Evolutionary conservation across 2,797 vertebrate species (phyloP).

Genomic region (Danio tinwini): DNA sequence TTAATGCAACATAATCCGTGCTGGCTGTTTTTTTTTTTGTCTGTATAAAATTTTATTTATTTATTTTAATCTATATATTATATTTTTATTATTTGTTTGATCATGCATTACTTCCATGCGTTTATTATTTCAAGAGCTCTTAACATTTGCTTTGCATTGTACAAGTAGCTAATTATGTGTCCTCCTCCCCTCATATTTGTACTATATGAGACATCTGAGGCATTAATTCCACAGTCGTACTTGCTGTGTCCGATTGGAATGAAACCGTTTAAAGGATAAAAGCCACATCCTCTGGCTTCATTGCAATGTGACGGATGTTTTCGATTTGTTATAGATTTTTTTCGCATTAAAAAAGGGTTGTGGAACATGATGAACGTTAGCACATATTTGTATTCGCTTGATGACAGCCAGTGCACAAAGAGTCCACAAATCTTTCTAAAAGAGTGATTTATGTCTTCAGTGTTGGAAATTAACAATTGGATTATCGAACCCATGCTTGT

Average conservation of each 20-base stretch:
- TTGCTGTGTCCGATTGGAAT: constrained; percentile 77
- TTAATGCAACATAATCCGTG: constrained; percentile 66
- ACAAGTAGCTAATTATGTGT: constrained; percentile 72
- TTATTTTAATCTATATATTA: constrained; percentile 85
- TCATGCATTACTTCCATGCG: constrained; percentile 80
- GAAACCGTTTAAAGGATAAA: constrained; percentile 68
- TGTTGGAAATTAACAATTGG: constrained; percentile 65
- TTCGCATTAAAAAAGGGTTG: constrained; percentile 20
- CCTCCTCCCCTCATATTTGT: constrained; percentile 74
- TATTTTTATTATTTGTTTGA: constrained; percentile 81
- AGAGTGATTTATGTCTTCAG: constrained; percentile 39
- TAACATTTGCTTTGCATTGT: constrained; percentile 80
- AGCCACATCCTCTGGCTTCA: constrained; percentile 49
- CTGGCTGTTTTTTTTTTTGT: constrained; percentile 46
- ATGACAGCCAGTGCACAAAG: constrained; percentile 16
- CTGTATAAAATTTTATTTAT: constrained; percentile 79
- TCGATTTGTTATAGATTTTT: constrained; percentile 10
- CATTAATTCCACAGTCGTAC: constrained; percentile 78
- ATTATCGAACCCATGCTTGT: constrained; percentile 48
- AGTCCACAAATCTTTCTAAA: constrained; percentile 17
- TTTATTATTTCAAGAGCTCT: constrained; percentile 83
- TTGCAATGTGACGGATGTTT: constrained; percentile 28
- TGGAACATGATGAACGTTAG: constrained; percentile 19
- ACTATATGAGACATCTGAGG: constrained; percentile 79
- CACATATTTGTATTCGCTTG: constrained; percentile 6